Conservation (phyloP, 2,888 invertebrate genomes). For the Halocaridina rubra region DNA sequence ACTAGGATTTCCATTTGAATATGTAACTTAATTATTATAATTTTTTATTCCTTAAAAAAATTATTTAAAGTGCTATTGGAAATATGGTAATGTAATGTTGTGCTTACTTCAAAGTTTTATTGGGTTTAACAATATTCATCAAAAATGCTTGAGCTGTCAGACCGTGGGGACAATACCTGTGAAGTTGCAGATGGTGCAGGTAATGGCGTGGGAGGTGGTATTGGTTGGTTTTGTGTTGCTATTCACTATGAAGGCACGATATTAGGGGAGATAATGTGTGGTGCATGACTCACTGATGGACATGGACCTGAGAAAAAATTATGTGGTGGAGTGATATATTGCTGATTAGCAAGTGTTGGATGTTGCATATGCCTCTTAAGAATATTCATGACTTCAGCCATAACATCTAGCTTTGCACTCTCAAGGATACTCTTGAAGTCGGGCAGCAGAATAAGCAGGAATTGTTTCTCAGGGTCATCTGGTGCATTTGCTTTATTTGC, state of each 20-base stretch:
- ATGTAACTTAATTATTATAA: not conserved
- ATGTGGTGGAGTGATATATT: not conserved
- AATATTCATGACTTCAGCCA: not conserved
- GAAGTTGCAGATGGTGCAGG: not conserved
- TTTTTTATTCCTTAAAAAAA: not conserved
- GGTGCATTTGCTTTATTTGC: constrained; percentile 3
- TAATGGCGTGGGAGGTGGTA: not conserved
- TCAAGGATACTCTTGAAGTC: not conserved
- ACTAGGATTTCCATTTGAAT: constrained; percentile 1
- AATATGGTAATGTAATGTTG: not conserved
- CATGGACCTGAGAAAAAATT: no score
- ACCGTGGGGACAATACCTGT: not conserved
- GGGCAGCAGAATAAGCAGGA: not conserved
- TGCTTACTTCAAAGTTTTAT: not conserved
- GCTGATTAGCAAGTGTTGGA: not conserved
- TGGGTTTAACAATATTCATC: not conserved
- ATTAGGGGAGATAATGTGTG: not conserved
- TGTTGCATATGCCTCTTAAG: no score
- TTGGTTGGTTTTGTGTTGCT: constrained; percentile 1
- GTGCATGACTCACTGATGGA: not conserved
- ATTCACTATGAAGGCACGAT: not conserved
- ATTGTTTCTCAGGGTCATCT: not conserved
- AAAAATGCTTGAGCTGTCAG: not conserved
- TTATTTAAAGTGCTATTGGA: not conserved
- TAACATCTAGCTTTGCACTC: constrained; percentile 13